Evolutionary conservation across 1,140 invertebrate genomes (phyloP).

Genomic region (Drosophila mauritiana): DNA sequence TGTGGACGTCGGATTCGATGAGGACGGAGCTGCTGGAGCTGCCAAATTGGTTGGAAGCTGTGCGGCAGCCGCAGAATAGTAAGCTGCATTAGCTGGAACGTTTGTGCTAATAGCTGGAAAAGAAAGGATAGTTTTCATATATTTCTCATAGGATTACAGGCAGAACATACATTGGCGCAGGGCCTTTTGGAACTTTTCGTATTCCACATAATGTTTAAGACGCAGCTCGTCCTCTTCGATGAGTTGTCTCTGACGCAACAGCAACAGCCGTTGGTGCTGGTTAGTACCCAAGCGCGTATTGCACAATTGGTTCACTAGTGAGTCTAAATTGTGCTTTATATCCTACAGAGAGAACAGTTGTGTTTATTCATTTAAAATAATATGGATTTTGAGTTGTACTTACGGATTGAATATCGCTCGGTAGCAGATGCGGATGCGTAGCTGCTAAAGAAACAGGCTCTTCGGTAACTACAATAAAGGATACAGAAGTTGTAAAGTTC

Average conservation of each 20-base stretch:
- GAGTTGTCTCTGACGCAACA: conserved; percentile 82
- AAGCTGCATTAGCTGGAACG: conserved; percentile 66
- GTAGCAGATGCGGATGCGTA: conserved; percentile 80
- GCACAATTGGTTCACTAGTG: conserved; percentile 79
- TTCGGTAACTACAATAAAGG: conserved; percentile 59
- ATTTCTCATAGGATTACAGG: neutral
- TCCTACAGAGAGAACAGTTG: conserved; percentile 49
- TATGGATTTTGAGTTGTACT: conserved; percentile 8
- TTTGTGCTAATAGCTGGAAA: conserved; percentile 75
- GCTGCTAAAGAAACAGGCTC: conserved; percentile 80
- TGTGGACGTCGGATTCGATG: conserved; percentile 59
- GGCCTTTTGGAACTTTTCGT: conserved; percentile 84
- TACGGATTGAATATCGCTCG: conserved; percentile 83
- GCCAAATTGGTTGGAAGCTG: conserved; percentile 68
- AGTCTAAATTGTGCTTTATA: conserved; percentile 84
- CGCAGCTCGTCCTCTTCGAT: conserved; percentile 84
- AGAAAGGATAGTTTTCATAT: conserved; percentile 11
- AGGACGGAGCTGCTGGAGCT: conserved; percentile 57
- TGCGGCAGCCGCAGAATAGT: conserved; percentile 69
- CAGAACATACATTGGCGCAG: conserved; percentile 73
- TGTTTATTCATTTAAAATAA: neutral
- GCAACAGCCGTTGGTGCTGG: conserved; percentile 77
- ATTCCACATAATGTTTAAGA: conserved; percentile 84
- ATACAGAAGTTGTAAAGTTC: neutral
- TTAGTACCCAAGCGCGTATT: conserved; percentile 82